phyloP scores from a whole-genome alignment of 2,113 vertebrate species.

The human (Homo sapiens) region DNA sequence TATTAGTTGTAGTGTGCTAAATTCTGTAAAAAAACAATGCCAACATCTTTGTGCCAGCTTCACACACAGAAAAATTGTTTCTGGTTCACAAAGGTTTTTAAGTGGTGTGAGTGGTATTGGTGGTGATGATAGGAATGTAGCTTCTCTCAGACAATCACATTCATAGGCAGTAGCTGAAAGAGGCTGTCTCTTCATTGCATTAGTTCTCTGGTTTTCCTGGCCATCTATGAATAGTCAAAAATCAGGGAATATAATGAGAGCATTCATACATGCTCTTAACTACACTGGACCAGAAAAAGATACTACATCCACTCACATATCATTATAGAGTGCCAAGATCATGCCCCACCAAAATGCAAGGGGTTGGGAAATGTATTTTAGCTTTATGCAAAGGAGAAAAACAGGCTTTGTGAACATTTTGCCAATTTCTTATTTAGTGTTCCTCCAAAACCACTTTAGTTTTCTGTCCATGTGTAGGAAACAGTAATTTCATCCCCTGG shows the following conservation, averaged over 20 bases:
- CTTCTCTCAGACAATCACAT: background rate
- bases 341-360: background rate
- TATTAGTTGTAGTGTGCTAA: background rate
- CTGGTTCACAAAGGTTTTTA: too few relatives aligned
- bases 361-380: background rate
- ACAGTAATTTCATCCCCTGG: background rate
- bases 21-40: background rate
- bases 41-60: background rate
- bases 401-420: background rate
- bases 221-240: background rate
- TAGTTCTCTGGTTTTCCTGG: background rate
- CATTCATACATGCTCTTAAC: background rate
- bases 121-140: background rate
- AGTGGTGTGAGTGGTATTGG: too few relatives aligned
- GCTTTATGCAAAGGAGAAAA: background rate
- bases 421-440: background rate
- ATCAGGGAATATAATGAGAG: background rate
- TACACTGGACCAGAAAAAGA: background rate
- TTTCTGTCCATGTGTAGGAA: background rate
- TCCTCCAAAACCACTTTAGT: background rate
- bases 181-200: accelerated
- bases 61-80: background rate
- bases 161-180: too few relatives aligned
- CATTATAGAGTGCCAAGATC: accelerated
- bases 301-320: background rate